Evolutionary conservation across 2,797 vertebrate species (phyloP).

Genomic region (Meriones psammophilus): DNA sequence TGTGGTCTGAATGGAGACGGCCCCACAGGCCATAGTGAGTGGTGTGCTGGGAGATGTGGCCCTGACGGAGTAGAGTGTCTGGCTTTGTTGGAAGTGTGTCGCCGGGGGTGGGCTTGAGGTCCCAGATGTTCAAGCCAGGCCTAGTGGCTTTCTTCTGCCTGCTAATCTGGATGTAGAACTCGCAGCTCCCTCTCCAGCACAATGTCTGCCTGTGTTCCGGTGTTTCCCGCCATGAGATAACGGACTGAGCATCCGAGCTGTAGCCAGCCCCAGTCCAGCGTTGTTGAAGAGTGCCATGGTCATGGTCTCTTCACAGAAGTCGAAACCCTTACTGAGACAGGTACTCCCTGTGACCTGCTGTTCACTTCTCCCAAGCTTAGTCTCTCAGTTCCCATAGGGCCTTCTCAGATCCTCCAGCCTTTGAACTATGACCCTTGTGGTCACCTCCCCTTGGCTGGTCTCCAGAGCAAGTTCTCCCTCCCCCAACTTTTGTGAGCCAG

Average conservation of each 20-base stretch:
- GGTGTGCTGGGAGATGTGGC: background rate
- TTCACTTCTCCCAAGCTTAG: background rate
- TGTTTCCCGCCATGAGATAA: too few species aligned
- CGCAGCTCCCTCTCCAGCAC: background rate
- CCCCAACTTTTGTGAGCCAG: conserved; percentile 9
- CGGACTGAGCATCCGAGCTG: background rate
- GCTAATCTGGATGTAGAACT: background rate
- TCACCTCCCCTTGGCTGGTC: background rate
- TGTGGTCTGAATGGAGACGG: too few species aligned
- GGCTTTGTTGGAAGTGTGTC: background rate
- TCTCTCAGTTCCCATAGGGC: background rate
- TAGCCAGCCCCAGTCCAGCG: background rate
- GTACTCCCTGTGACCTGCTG: background rate
- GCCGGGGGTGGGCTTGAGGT: background rate
- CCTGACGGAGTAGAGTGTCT: background rate
- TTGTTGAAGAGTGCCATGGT: too few species aligned
- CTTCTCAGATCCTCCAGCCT: background rate
- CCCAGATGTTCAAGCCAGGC: background rate
- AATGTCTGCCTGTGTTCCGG: background rate
- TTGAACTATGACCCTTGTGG: conserved; percentile 30
- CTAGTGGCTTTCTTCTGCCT: background rate
- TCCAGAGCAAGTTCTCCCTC: background rate
- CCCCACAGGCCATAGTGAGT: background rate
- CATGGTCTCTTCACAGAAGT: background rate
- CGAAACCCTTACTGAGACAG: background rate